phyloP scores from a whole-genome alignment of 2,888 invertebrate genomes.

The Germaria angustata region DNA sequence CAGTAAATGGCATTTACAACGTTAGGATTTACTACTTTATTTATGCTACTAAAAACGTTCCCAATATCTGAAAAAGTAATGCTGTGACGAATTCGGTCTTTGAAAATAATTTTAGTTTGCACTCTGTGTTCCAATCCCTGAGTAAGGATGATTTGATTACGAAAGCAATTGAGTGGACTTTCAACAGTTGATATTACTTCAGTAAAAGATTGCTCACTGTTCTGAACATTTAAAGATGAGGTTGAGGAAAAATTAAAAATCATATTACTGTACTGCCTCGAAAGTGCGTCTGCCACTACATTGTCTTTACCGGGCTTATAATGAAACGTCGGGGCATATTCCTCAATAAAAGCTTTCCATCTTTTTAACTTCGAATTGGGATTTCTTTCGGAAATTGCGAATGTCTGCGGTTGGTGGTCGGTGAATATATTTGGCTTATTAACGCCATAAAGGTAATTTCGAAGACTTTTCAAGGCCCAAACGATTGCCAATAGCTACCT shows the following conservation, averaged over 20 bases:
- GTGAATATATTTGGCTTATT: no score
- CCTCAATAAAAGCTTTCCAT: conserved; percentile 53
- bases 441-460: no score
- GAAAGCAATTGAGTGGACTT: background rate
- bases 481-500: conserved; percentile 34
- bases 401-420: conserved; percentile 28
- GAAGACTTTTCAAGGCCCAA: conserved; percentile 42
- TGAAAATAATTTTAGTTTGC: background rate
- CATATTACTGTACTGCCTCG: no score
- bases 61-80: conserved; percentile 21
- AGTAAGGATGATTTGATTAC: no score
- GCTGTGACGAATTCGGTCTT: background rate
- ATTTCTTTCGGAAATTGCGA: no score
- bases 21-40: conserved; percentile 24
- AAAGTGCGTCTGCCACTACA: no score
- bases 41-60: background rate
- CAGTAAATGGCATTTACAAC: background rate
- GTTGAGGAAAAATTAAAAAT: background rate
- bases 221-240: background rate
- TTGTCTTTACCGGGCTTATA: no score
- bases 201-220: background rate
- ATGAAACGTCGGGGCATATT: no score
- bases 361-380: conserved; percentile 50
- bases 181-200: background rate
- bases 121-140: background rate